These are phyloP conservation scores for Leptoteleia sp. DNA, from an alignment of 1,140 invertebrate genomes.

Conservation along the genomic window DNA sequence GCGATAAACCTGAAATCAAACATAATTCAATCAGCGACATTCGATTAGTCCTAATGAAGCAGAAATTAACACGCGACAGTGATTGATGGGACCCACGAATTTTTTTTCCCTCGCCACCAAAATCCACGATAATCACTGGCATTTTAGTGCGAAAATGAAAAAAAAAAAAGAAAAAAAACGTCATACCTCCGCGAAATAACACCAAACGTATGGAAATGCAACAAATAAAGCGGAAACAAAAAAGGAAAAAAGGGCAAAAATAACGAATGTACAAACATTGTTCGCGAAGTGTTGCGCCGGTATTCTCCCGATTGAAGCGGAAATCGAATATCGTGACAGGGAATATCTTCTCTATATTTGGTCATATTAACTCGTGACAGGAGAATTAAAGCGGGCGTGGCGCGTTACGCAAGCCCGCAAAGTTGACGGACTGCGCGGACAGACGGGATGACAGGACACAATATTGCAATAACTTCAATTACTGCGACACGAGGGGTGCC, in stretches of 20 bases:
- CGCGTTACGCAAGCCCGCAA: constrained; percentile 72
- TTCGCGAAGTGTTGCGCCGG: constrained; percentile 42
- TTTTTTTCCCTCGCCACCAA: too few relatives aligned
- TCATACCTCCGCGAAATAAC: constrained; percentile 17
- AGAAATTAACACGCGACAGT: background rate
- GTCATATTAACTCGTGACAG: constrained; percentile 72
- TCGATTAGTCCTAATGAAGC: background rate
- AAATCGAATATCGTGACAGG: constrained; percentile 60
- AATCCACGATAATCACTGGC: background rate
- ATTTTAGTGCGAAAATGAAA: background rate
- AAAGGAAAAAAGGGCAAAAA: too few relatives aligned
- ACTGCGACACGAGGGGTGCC: constrained; percentile 75
- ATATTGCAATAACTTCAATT: constrained; percentile 82
- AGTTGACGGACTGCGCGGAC: constrained; percentile 69
- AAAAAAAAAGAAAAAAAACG: constrained; percentile 28
- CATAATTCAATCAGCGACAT: background rate
- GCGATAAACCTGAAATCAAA: background rate
- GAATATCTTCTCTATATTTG: constrained; percentile 68
- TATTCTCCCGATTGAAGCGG: constrained; percentile 46
- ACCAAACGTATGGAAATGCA: background rate
- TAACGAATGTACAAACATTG: constrained; percentile 58
- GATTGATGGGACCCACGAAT: too few relatives aligned
- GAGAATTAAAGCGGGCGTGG: constrained; percentile 73
- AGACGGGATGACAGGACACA: constrained; percentile 79
- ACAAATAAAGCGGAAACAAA: constrained; percentile 36